These are phyloP conservation scores for Harpagifer antarcticus DNA, from an alignment of 2,797 vertebrate genomes.

Conservation along the genomic window DNA sequence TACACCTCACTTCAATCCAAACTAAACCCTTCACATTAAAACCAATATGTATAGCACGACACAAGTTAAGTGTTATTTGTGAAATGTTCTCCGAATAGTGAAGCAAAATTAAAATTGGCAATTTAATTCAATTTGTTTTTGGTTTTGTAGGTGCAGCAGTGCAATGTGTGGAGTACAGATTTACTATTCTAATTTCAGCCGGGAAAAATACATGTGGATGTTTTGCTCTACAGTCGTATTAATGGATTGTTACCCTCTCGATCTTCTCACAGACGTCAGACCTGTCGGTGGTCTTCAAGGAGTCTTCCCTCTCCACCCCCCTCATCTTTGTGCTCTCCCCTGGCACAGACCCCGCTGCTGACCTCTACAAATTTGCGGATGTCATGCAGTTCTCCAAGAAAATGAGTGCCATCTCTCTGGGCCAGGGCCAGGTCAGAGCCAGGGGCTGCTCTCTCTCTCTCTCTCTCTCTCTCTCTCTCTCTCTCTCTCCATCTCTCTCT, in stretches of 20 bases:
- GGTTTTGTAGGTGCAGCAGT: neutral
- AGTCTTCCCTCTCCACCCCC: conserved; percentile 86
- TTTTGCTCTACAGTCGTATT: neutral
- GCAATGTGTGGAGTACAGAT: conserved; percentile 4
- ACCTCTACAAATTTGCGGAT: conserved; percentile 95
- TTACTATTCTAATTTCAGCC: neutral
- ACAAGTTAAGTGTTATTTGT: no score
- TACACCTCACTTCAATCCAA: no score
- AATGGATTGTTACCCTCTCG: conserved; percentile 10
- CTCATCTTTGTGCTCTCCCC: conserved; percentile 93
- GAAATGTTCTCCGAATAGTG: neutral
- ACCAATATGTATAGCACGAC: neutral
- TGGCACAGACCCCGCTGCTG: conserved; percentile 91
- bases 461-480: conserved; percentile 7
- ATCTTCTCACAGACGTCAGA: conserved; percentile 86
- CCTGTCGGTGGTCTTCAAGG: conserved; percentile 88
- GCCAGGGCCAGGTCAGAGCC: conserved; percentile 92
- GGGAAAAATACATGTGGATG: neutral
- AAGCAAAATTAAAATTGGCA: neutral
- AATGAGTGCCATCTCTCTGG: conserved; percentile 91
- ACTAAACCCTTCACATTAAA: conserved; percentile 2
- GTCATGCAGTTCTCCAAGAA: conserved; percentile 93
- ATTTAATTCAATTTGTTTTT: neutral
- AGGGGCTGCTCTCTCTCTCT: conserved; percentile 6
- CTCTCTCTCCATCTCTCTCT: no score